A percentile compares a stretch with the other conserved stretches of the same genome.
phyloP scores from a whole-genome alignment of 1,140 invertebrate genomes.

The Nasonia giraulti region DNA sequence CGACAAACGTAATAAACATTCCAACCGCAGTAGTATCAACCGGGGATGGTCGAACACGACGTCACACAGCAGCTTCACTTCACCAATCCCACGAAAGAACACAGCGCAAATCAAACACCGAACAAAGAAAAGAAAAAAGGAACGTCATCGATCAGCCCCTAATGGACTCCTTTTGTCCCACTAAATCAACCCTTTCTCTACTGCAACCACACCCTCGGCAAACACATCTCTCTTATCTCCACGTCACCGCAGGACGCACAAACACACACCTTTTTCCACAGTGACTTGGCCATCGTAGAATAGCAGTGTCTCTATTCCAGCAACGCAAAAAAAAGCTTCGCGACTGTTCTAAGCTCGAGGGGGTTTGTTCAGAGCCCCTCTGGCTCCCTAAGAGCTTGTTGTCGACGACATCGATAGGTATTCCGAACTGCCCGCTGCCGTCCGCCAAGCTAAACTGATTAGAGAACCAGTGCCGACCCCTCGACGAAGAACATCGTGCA shows the following conservation, averaged over 20 bases:
- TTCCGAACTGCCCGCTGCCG: slow-evolving; percentile 46
- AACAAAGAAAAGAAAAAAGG: background rate
- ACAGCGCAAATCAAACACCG: background rate
- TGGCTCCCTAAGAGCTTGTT: background rate
- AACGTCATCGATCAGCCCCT: background rate
- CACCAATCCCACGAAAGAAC: too few species aligned
- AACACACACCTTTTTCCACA: slow-evolving; percentile 62
- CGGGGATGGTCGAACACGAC: background rate
- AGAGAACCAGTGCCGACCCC: slow-evolving; percentile 30
- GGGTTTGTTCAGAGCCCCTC: background rate
- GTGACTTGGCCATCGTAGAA: slow-evolving; percentile 58
- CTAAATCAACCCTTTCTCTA: background rate
- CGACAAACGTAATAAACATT: background rate
- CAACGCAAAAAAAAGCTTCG: background rate
- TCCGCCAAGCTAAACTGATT: slow-evolving; percentile 59
- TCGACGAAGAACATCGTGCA: background rate
- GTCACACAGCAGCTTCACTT: too few species aligned
- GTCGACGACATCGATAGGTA: slow-evolving; percentile 51
- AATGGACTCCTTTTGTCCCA: background rate
- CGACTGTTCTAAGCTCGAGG: background rate
- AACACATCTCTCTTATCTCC: background rate
- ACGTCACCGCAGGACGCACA: slow-evolving; percentile 20
- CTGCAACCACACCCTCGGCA: background rate
- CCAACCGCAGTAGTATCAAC: background rate
- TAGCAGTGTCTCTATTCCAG: background rate